Conservation (phyloP, 2,888 invertebrate species). For the Lacanobia wlatinum region DNA sequence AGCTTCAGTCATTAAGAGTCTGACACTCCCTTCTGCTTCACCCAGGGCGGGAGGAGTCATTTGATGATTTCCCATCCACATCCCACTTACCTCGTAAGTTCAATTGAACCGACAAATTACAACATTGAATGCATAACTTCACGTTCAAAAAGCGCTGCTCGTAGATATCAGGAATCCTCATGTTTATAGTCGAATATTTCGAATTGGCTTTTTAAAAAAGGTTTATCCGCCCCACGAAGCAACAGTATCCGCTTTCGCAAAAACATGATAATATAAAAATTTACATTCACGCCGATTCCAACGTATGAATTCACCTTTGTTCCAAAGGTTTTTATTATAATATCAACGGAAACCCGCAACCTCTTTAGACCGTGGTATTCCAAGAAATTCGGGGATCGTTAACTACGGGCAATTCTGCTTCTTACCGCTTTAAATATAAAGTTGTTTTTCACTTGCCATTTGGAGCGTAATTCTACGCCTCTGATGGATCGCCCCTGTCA, state of each 20-base stretch:
- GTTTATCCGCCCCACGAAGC: slow-evolving; percentile 17
- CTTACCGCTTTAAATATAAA: slow-evolving; percentile 63
- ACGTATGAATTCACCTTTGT: slow-evolving; percentile 55
- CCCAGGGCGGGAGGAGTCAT: no score
- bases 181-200: slow-evolving; percentile 29
- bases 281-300: slow-evolving; percentile 54
- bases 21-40: no score
- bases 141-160: slow-evolving; percentile 10
- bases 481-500: slow-evolving; percentile 81
- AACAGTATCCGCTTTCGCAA: slow-evolving; percentile 39
- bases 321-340: slow-evolving; percentile 64
- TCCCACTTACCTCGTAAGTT: neutral
- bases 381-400: slow-evolving; percentile 67
- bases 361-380: slow-evolving; percentile 66
- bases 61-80: no score
- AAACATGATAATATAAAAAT: slow-evolving; percentile 58
- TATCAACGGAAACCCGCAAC: slow-evolving; percentile 68
- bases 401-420: slow-evolving; percentile 56
- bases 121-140: neutral
- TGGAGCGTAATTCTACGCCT: slow-evolving; percentile 51
- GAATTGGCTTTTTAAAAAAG: slow-evolving; percentile 25
- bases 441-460: slow-evolving; percentile 67
- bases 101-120: slow-evolving; percentile 1
- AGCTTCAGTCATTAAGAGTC: no score
- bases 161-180: slow-evolving; percentile 31